Conservation (phyloP, 2,888 invertebrate genomes). For the Acanthococcus lagerstroemiae region DNA sequence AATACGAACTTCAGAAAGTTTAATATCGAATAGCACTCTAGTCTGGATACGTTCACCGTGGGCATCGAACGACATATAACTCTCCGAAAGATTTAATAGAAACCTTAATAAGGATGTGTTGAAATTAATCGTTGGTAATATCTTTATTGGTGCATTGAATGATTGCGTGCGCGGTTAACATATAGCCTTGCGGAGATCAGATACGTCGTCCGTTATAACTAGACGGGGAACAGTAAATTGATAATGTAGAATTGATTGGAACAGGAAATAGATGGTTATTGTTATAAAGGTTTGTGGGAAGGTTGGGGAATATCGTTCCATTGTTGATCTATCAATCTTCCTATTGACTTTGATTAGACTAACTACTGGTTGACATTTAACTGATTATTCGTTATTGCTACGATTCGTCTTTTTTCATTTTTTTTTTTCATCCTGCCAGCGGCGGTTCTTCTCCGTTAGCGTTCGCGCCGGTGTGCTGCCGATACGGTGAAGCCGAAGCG, state of each 20-base stretch:
- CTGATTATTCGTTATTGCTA: conserved; percentile 20
- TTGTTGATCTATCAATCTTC: conserved; percentile 30
- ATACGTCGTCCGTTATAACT: conserved; percentile 25
- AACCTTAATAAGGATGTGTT: conserved; percentile 29
- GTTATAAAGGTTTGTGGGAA: conserved; percentile 29
- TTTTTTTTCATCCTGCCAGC: conserved; percentile 5
- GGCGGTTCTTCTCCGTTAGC: too few species aligned
- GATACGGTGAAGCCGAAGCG: too few species aligned
- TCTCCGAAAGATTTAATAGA: conserved; percentile 23
- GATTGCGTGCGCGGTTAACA: conserved; percentile 27
- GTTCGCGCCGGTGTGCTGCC: too few species aligned
- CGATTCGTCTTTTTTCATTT: neutral
- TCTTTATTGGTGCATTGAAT: conserved; percentile 30
- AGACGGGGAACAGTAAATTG: conserved; percentile 27
- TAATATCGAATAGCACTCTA: conserved; percentile 20
- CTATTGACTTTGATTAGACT: conserved; percentile 30
- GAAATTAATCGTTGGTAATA: conserved; percentile 30
- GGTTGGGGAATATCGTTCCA: conserved; percentile 27
- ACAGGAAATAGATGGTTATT: conserved; percentile 29
- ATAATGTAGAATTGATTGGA: conserved; percentile 30
- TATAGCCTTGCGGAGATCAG: conserved; percentile 24
- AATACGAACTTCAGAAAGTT: neutral
- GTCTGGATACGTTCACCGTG: conserved; percentile 7
- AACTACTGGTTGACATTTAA: conserved; percentile 26
- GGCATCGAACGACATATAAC: conserved; percentile 12